phyloP scores from a whole-genome alignment of 2,888 invertebrate genomes.

The Masnerella sp. region DNA sequence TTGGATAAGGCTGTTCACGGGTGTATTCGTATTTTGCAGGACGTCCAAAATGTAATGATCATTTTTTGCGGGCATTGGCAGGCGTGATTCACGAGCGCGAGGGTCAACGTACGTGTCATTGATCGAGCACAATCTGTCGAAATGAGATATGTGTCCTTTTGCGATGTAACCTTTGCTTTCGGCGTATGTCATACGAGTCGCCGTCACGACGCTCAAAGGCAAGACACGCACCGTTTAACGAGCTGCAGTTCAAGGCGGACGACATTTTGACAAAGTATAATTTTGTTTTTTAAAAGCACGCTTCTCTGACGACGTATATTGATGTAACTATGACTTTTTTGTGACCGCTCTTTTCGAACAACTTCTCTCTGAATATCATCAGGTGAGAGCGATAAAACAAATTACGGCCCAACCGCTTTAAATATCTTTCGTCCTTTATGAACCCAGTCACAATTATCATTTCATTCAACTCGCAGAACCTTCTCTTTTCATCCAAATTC shows the following conservation, averaged over 20 bases:
- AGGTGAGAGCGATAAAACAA: too few relatives aligned
- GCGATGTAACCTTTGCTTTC: constrained; percentile 28
- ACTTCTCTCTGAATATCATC: too few relatives aligned
- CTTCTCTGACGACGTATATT: constrained; percentile 10
- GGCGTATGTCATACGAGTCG: constrained; percentile 27
- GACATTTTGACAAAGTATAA: constrained; percentile 40
- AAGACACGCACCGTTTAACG: constrained; percentile 37
- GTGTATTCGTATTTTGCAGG: constrained; percentile 29
- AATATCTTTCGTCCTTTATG: too few relatives aligned
- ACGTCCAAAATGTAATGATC: constrained; percentile 42
- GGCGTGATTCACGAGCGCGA: constrained; percentile 53
- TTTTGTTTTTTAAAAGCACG: constrained; percentile 24
- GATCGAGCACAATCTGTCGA: constrained; percentile 58
- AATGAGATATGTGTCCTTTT: constrained; percentile 54
- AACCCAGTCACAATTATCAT: too few relatives aligned
- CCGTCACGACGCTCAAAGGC: constrained; percentile 19
- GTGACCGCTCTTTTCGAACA: too few relatives aligned
- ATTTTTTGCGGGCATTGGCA: constrained; percentile 47
- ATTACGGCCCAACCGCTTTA: too few relatives aligned
- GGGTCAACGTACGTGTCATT: constrained; percentile 58
- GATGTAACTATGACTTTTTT: constrained; percentile 26
- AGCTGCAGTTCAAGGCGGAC: constrained; percentile 37
- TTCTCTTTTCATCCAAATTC: too few relatives aligned
- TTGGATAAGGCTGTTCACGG: constrained; percentile 14
- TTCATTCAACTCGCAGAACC: too few relatives aligned